These are phyloP conservation scores for Ammodytes marinus DNA, from an alignment of 2,113 vertebrate species.

Conservation along the genomic window DNA sequence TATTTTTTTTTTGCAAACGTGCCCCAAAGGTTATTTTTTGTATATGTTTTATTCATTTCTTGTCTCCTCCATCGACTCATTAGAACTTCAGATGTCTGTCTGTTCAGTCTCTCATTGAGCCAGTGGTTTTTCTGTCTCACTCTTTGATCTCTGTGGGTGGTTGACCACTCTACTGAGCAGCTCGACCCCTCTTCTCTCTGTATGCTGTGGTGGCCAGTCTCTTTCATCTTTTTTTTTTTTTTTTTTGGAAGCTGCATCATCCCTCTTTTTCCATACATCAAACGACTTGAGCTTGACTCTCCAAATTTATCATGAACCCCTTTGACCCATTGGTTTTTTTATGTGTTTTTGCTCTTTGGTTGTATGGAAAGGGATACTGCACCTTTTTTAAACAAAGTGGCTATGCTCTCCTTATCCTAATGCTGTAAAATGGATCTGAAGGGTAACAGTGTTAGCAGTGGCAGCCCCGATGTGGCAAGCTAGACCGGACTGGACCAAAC, in stretches of 20 bases:
- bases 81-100: constrained; percentile 71
- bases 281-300: constrained; percentile 27
- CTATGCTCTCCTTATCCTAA: constrained; percentile 69
- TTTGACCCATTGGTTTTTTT: constrained; percentile 40
- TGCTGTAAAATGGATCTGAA: constrained; percentile 67
- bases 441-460: constrained; percentile 17
- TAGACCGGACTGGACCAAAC: constrained; percentile 63
- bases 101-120: constrained; percentile 75
- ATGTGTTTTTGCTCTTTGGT: constrained; percentile 55
- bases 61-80: constrained; percentile 71
- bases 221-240: constrained; percentile 69
- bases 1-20: constrained; percentile 45
- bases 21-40: constrained; percentile 31
- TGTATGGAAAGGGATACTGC: constrained; percentile 80
- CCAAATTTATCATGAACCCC: constrained; percentile 36
- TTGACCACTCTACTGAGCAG: constrained; percentile 70
- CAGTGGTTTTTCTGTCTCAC: constrained; percentile 67
- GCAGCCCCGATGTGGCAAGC: constrained; percentile 50
- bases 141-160: constrained; percentile 75
- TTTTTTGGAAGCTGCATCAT: constrained; percentile 80
- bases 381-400: constrained; percentile 76
- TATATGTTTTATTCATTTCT: constrained; percentile 46
- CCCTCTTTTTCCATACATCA: constrained; percentile 64
- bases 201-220: constrained; percentile 79
- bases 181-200: constrained; percentile 64